Conservation (phyloP, 2,888 invertebrate species). For the Myopa testacea region DNA sequence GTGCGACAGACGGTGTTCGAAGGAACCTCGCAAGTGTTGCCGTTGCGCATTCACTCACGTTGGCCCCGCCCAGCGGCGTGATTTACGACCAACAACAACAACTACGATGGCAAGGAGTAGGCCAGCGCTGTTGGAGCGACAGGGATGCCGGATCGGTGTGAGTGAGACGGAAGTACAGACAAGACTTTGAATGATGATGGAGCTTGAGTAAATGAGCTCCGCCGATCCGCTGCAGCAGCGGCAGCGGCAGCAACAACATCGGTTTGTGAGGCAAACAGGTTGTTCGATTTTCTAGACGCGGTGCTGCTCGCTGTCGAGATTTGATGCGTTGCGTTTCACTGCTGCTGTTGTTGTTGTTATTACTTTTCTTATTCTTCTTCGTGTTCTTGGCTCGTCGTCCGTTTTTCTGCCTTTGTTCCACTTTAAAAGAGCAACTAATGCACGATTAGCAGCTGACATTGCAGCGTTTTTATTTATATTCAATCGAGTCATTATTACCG, state of each 20-base stretch:
- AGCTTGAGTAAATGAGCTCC: no score
- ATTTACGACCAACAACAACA: constrained; percentile 58
- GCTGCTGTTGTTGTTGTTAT: background rate
- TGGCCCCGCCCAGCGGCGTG: constrained; percentile 58
- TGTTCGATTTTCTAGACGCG: constrained; percentile 48
- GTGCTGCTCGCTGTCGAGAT: constrained; percentile 21
- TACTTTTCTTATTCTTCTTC: constrained; percentile 5
- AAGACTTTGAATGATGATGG: background rate
- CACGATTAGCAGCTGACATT: constrained; percentile 59
- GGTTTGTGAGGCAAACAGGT: constrained; percentile 56
- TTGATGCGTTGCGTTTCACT: constrained; percentile 26
- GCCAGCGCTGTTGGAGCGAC: background rate
- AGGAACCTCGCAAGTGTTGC: constrained; percentile 51
- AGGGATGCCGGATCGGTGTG: constrained; percentile 9
- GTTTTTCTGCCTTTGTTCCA: constrained; percentile 53
- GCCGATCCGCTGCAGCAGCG: background rate
- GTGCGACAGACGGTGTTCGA: constrained; percentile 50
- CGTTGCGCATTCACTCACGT: constrained; percentile 43
- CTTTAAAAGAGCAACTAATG: constrained; percentile 60
- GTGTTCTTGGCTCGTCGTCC: background rate
- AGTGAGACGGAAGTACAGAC: constrained; percentile 41
- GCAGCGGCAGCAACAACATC: constrained; percentile 9
- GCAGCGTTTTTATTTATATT: constrained; percentile 63
- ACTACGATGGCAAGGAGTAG: constrained; percentile 54
- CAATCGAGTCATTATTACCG: constrained; percentile 60